These are phyloP conservation scores for Onchidella celtica DNA, from an alignment of 2,888 invertebrate genomes.

Conservation along the genomic window DNA sequence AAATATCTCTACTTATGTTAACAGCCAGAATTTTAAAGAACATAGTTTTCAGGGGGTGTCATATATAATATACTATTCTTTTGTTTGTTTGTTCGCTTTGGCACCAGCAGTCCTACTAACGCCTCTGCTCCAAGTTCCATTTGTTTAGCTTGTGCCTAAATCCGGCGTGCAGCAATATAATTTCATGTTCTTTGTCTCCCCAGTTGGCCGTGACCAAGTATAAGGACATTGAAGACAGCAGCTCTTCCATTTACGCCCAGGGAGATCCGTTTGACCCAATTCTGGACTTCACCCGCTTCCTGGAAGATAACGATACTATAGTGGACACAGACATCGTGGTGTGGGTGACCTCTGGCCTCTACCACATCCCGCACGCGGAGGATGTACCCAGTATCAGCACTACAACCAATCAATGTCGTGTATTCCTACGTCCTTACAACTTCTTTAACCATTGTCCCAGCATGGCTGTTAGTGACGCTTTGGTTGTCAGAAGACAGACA, in stretches of 20 bases:
- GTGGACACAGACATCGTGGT: constrained; percentile 73
- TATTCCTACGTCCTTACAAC: constrained; percentile 73
- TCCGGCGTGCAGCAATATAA: too few species aligned
- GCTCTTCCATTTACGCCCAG: constrained; percentile 71
- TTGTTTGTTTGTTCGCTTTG: too few species aligned
- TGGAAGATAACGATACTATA: constrained; percentile 71
- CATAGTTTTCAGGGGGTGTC: too few species aligned
- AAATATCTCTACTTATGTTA: too few species aligned
- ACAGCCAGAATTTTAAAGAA: too few species aligned
- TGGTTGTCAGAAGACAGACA: constrained; percentile 61
- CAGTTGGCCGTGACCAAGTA: constrained; percentile 70
- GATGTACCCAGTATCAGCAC: constrained; percentile 74
- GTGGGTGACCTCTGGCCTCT: constrained; percentile 73
- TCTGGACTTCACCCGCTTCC: constrained; percentile 69
- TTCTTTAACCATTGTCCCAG: constrained; percentile 74
- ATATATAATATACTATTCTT: too few species aligned
- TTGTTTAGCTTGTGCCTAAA: too few species aligned
- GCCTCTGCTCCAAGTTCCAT: too few species aligned
- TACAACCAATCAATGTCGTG: constrained; percentile 60
- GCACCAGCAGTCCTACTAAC: too few species aligned
- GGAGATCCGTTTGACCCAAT: constrained; percentile 72
- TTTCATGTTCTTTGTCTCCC: constrained; percentile 51
- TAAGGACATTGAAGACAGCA: constrained; percentile 70
- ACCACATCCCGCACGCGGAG: constrained; percentile 74
- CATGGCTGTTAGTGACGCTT: constrained; percentile 64